Evolutionary conservation across 64 coral and sea anemone genomes (phyloP), one percentile per base, ranked within the genome.

Genomic region (Montipora cactus): DNA sequence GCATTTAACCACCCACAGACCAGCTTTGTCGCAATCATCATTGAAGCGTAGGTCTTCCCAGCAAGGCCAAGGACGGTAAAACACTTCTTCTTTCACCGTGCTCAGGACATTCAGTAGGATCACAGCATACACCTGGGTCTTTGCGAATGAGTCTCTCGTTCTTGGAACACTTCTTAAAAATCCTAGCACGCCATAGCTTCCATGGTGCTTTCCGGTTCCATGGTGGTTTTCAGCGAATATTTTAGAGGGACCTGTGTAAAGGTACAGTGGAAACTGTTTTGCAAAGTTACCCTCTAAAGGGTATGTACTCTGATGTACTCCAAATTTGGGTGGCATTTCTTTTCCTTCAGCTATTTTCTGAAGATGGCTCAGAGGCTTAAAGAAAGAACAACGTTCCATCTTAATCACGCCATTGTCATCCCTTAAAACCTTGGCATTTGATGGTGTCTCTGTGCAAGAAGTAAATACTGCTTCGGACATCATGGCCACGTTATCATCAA

Each of bases 1-100:
- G 58, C 73, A 89, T 46, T 89, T 89, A 2, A 89, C 74, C 20
- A 89, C 87, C 87, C 87, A 89, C 3, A 89, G 52, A 23, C 87
- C 87, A 20, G 73, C 87, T 77, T 89, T 61, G 21, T 89, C 87
- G 55, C 87, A 89, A 53, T 89, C 71, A 25, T 89, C 87, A 20
- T 89, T 89, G 55, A 89, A 89, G 4, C 74, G 47, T 47, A 89
- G 74, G 52, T 89, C 87, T 59, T 89, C 87, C 87, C 87, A 89
- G 53, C 74, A 89, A 4, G 74, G 87, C 87, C 87, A 89, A 37
- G 87, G 87, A 8, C 87, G 87, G 8, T 89, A 89, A 10, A 89
- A 89, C 2, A 78, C 44, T 1, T 73, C 13, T 1, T 89, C 66
- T 45, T 78, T 48, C 13, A 78, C 73, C 5, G 87, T 89, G 57